Evolutionary conservation across 2,888 invertebrate genomes (phyloP), one percentile per base, ranked within the genome.

Genomic region (Lasioglossum oenotherae): DNA sequence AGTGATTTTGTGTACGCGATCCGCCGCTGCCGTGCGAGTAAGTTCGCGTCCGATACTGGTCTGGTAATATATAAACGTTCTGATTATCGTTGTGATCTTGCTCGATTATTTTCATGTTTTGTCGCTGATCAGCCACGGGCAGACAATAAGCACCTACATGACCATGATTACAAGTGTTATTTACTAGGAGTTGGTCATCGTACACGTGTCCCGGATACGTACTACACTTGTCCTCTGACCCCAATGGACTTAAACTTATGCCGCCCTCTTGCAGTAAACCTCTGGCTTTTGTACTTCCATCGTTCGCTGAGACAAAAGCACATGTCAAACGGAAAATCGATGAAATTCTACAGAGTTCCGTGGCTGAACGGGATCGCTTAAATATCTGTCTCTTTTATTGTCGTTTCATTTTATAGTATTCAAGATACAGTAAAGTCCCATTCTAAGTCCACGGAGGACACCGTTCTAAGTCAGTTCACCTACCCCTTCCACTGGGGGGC

Each of bases 11-110:
- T 23, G 89, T 88, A 0, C 92, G 91, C 6, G 91, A 93, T 14
- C 92, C 90, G 78, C 91, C 92, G 23, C 93, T 94, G 4, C 95
- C 95, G 71, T 95, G 95, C 0, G 95, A 95, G 84, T 94, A 94
- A 0, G 95, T 93, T 19, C 95, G 94, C 35, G 88, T 87, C 6
- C 95, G 94, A 86, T 93, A 93, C 60, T 94, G 94, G 53, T 95
- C 95, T 0, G 94, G 93, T 12, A 94, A 82, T 78, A 95, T 94
- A 67, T 95, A 95, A 35, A 94, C 87, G 53, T 95, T 95, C 81
- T 94, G 93, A 88, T 95, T 95, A 38, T 94, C 93, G 86, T 94
- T 95, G 12, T 92, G 91, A 81, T 95, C 95, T 53, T 93, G 93
- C 16, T 93, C 94, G 2, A 91, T 83, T 57, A 93, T 91, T 82